Conservation (phyloP, 2,797 vertebrate species). For the Echeneis naucrates region DNA sequence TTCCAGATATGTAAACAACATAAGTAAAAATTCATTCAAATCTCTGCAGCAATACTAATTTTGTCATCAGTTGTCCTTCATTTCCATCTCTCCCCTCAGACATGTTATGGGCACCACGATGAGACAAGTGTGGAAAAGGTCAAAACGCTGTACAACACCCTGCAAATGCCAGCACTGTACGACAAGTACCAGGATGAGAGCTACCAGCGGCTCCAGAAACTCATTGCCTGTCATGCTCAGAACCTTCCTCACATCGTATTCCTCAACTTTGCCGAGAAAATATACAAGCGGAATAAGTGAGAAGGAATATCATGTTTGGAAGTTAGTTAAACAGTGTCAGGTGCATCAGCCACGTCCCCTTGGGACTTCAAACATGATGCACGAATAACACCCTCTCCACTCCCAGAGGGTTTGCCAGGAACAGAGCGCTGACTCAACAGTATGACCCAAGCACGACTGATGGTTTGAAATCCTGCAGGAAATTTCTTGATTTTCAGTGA, state of each 20-base stretch:
- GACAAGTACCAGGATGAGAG: conserved; percentile 89
- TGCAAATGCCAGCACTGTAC: conserved; percentile 86
- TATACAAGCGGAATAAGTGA: conserved; percentile 96
- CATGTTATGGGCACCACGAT: conserved; percentile 91
- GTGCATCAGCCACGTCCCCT: neutral
- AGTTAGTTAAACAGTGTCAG: neutral
- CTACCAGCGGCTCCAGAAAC: conserved; percentile 86
- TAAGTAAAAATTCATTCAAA: neutral
- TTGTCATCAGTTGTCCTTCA: neutral
- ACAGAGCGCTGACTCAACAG: conserved; percentile 14
- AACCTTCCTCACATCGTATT: conserved; percentile 89
- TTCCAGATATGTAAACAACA: neutral
- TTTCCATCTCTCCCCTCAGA: conserved; percentile 75
- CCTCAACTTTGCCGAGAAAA: conserved; percentile 89
- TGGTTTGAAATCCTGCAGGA: conserved; percentile 11
- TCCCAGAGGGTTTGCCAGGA: neutral
- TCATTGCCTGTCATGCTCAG: conserved; percentile 83
- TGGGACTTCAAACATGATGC: conserved; percentile 11
- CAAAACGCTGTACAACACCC: conserved; percentile 87
- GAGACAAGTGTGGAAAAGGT: conserved; percentile 88
- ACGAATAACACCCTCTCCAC: neutral
- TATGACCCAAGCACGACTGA: neutral
- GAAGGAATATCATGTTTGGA: neutral
- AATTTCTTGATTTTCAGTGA: conserved; percentile 21
- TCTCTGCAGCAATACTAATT: neutral